Evolutionary conservation across 2,113 vertebrate species (phyloP), one percentile per base, ranked within the genome.

Genomic region (Alethe castanea): DNA sequence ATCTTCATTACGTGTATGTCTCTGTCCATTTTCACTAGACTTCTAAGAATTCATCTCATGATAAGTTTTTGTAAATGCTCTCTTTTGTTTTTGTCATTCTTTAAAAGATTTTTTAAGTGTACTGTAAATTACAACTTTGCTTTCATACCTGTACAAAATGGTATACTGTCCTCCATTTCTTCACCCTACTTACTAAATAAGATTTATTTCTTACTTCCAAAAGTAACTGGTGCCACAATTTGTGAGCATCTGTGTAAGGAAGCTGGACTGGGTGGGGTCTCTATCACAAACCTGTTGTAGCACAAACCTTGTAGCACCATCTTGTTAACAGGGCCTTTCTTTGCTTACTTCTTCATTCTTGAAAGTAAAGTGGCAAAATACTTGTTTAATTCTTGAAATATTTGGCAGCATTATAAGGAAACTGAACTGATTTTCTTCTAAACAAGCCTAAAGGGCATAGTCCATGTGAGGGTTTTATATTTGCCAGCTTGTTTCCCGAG

Each of bases 361-460:
- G 57, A 81, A 81, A 91, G 31, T 50, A 56, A 54, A 66, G 26
- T 60, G 57, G 22, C 47, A 81, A 83, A 79, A 26, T 64, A 35
- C 14, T 69, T 36, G 9, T 53, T 80, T 64, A 66, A 60, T 88
- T 91, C 38, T 66, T 82, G 36, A 61, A 47, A 45, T 81, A 71
- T 19, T 76, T 96, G 72, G 28, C 74, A 85, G 38, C 23, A 23
- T 74, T 91, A 53, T 69, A 54, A 73, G 81, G 64, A 77, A 96
- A 44, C 17, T 16, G 29, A 88, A 71, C 33, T 77, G 62, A 52
- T 86, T 88, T 83, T 90, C 66, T 91, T 90, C 79, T 77, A 83
- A 66, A 40, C 8, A 3, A 80, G 9, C 52, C 74, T 56, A 33
- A 40, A 50, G 62, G 36, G 26, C 36, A 22, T 48, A 66, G 71